Conservation (phyloP, 1,140 invertebrate species). For the Lycorma delicatula region DNA sequence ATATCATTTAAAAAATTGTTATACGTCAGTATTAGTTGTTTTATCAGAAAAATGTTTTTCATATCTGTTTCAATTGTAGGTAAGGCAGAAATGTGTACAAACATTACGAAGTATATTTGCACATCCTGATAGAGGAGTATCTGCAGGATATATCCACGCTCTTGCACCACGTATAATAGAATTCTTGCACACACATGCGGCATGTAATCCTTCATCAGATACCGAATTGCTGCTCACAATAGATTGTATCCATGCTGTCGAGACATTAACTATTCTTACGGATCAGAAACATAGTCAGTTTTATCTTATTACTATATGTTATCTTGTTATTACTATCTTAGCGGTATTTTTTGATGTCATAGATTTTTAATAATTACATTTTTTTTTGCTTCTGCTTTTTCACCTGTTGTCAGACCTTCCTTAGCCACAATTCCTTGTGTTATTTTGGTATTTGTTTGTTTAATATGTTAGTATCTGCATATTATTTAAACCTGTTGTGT, state of each 20-base stretch:
- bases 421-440: too few relatives aligned
- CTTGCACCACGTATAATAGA: constrained; percentile 65
- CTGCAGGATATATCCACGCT: constrained; percentile 71
- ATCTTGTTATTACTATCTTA: background rate
- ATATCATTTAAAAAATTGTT: too few relatives aligned
- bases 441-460: too few relatives aligned
- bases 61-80: too few relatives aligned
- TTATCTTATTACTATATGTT: constrained; percentile 2
- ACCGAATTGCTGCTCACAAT: constrained; percentile 53
- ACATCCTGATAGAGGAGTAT: constrained; percentile 56
- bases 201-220: constrained; percentile 48
- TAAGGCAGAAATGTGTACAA: constrained; percentile 69
- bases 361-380: background rate
- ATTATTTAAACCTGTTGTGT: too few relatives aligned
- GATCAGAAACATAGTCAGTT: constrained; percentile 69
- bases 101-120: constrained; percentile 65
- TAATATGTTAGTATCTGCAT: too few relatives aligned
- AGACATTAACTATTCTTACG: constrained; percentile 62
- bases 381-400: background rate
- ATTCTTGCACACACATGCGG: constrained; percentile 53
- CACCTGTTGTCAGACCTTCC: too few relatives aligned
- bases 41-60: too few relatives aligned
- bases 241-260: constrained; percentile 59
- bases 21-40: too few relatives aligned
- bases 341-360: background rate